These are phyloP conservation scores for Melierax canorus DNA, from an alignment of 2,113 vertebrate species.

Conservation along the genomic window DNA sequence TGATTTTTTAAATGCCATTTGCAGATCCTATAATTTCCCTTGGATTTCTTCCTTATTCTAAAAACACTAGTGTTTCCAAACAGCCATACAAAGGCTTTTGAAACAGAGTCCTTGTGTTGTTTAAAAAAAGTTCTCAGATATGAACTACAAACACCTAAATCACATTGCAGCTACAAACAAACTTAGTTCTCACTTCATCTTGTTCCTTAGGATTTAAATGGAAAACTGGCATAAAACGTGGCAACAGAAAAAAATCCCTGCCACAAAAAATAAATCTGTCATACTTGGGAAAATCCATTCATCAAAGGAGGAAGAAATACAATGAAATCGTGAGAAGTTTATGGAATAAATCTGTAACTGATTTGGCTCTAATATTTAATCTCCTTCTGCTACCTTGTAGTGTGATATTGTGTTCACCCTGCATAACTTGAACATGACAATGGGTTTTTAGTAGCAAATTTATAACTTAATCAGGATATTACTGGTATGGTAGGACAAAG, in stretches of 20 bases:
- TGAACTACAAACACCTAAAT: constrained; percentile 41
- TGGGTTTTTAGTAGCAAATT: constrained; percentile 13
- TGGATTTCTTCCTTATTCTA: constrained; percentile 34
- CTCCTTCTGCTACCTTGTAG: constrained; percentile 14
- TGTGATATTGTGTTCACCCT: not conserved
- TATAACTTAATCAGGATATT: constrained; percentile 12
- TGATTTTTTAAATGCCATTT: constrained; percentile 55
- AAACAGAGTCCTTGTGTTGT: constrained; percentile 1
- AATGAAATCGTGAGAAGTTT: constrained; percentile 53
- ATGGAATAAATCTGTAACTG: constrained; percentile 62
- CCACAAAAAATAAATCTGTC: constrained; percentile 69
- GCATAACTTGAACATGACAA: constrained; percentile 30
- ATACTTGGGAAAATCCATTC: constrained; percentile 61
- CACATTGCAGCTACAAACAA: constrained; percentile 62
- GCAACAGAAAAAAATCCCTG: constrained; percentile 63
- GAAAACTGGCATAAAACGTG: constrained; percentile 69
- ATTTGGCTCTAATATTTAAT: constrained; percentile 56
- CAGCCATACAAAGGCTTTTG: constrained; percentile 3
- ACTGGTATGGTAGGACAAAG: not conserved
- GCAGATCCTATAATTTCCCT: constrained; percentile 64
- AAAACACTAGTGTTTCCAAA: constrained; percentile 64
- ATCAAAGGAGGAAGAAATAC: constrained; percentile 60
- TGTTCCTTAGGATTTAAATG: constrained; percentile 28
- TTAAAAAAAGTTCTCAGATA: not conserved
- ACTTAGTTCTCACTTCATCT: constrained; percentile 74